Conservation (phyloP, 2,113 vertebrate genomes). For the Tichodroma muraria region DNA sequence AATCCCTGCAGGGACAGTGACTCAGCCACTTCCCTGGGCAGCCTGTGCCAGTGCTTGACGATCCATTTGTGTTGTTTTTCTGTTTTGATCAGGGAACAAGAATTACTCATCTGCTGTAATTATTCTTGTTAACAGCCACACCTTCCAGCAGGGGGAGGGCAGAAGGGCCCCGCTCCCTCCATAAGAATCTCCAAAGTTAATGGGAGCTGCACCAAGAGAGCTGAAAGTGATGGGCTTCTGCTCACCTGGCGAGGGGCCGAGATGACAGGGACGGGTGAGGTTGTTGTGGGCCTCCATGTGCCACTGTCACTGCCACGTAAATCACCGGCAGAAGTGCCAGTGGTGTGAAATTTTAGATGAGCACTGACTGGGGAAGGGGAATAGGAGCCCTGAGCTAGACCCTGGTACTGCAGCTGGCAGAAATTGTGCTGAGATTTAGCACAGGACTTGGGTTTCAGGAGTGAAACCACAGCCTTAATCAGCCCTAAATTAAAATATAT, state of each 20-base stretch:
- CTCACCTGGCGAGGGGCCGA: neutral
- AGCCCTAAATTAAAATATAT: neutral
- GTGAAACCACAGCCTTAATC: neutral
- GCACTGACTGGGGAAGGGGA: neutral
- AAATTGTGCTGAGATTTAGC: neutral
- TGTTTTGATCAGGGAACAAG: neutral
- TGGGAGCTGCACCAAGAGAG: neutral
- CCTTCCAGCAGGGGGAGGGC: neutral
- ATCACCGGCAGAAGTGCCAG: neutral
- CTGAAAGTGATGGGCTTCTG: neutral
- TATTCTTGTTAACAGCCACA: neutral
- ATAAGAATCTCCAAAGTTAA: neutral
- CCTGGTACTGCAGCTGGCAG: neutral
- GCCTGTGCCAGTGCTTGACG: neutral
- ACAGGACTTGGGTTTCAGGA: neutral
- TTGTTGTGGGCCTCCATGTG: neutral
- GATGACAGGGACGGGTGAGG: neutral
- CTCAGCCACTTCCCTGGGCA: neutral
- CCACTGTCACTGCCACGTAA: neutral
- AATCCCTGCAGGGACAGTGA: neutral
- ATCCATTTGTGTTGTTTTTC: neutral
- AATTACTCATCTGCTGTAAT: neutral
- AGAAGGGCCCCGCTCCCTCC: neutral
- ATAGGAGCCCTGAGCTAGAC: neutral
- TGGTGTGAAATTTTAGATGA: neutral